These are phyloP conservation scores for Smutsia temminckii DNA, from an alignment of 2,797 vertebrate genomes.

Conservation along the genomic window DNA sequence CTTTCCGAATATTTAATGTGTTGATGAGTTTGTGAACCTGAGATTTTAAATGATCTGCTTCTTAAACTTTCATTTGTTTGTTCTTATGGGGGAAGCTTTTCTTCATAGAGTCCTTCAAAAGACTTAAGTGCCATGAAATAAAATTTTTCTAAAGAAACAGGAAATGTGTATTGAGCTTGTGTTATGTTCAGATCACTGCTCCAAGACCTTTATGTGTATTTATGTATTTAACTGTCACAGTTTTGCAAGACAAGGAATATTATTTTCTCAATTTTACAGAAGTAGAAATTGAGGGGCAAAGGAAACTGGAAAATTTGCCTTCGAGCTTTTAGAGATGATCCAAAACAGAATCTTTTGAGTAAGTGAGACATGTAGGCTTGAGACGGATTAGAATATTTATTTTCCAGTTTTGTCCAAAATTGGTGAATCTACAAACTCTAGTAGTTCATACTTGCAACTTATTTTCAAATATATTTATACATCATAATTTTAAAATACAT, in stretches of 20 bases:
- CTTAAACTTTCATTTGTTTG: neutral
- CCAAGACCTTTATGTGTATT: neutral
- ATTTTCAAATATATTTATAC: neutral
- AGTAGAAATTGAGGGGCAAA: neutral
- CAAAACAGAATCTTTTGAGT: neutral
- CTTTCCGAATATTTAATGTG: neutral
- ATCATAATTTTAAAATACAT: neutral
- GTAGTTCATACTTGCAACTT: neutral
- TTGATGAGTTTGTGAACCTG: neutral
- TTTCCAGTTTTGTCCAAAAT: neutral
- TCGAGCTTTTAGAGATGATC: neutral
- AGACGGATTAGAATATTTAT: neutral
- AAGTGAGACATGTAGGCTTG: neutral
- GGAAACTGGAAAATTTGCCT: neutral
- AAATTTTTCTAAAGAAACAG: neutral
- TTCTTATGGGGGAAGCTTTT: neutral
- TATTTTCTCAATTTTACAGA: neutral
- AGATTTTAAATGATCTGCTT: neutral
- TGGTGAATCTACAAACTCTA: neutral
- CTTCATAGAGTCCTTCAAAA: neutral
- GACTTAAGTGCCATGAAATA: neutral
- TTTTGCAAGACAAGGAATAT: neutral
- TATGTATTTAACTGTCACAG: neutral
- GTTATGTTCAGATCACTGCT: neutral
- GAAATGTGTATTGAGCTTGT: neutral